phyloP scores from a whole-genome alignment of 1,140 invertebrate genomes.

The Lineus longissimus region DNA sequence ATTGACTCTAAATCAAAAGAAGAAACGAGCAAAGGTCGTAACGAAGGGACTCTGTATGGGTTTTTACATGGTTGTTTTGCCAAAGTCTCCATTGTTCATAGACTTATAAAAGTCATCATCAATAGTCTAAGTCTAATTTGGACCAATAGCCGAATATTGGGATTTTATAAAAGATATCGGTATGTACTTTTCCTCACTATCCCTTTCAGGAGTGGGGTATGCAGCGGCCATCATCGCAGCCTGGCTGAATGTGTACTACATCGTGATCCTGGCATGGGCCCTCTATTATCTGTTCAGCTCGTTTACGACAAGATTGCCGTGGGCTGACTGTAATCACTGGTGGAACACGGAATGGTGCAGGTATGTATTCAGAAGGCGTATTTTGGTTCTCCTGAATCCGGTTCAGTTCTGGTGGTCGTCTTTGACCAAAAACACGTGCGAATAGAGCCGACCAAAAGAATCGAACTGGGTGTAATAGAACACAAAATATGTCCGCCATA shows the following conservation, averaged over 20 bases:
- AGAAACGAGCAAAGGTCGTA: too few species aligned
- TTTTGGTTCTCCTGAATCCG: neutral
- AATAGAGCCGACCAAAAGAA: neutral
- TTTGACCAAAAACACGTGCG: neutral
- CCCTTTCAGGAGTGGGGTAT: constrained; percentile 84
- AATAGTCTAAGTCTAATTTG: neutral
- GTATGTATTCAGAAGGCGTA: constrained; percentile 18
- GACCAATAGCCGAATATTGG: too few species aligned
- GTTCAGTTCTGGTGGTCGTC: neutral
- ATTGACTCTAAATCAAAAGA: too few species aligned
- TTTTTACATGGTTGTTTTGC: too few species aligned
- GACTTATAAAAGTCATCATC: neutral
- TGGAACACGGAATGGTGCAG: constrained; percentile 57
- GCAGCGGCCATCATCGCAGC: constrained; percentile 97
- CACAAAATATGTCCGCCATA: too few species aligned
- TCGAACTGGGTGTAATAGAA: too few species aligned
- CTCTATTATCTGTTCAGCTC: constrained; percentile 96
- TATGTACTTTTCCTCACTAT: too few species aligned
- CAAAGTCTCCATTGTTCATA: too few species aligned
- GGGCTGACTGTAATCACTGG: constrained; percentile 89
- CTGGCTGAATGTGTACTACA: constrained; percentile 99
- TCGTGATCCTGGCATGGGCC: constrained; percentile 96
- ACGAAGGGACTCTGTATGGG: too few species aligned
- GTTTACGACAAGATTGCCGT: constrained; percentile 75
- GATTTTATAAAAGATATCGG: too few species aligned